A percentile compares a stretch with the other conserved stretches of the same genome.
Evolutionary conservation across 2,888 invertebrate species (phyloP).

Genomic region (Eupsilia transversa): DNA sequence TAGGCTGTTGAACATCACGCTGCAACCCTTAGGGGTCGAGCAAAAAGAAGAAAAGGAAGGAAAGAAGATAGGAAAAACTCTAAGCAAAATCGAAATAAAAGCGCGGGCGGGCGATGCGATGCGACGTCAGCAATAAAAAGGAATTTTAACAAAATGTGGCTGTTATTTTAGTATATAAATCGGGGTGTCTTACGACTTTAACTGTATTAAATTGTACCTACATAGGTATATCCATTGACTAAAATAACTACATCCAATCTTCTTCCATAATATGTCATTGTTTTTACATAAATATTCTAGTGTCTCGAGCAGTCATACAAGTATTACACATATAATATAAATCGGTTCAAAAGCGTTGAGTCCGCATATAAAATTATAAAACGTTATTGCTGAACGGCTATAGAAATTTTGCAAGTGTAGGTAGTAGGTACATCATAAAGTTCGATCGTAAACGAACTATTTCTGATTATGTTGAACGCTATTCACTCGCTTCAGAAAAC

Average conservation of each 20-base stretch:
- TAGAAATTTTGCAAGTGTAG: slow-evolving; percentile 81
- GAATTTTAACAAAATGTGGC: too few species aligned
- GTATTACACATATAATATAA: slow-evolving; percentile 22
- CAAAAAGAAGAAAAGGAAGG: too few species aligned
- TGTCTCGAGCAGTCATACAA: background rate
- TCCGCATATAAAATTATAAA: slow-evolving; percentile 66
- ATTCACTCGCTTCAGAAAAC: slow-evolving; percentile 67
- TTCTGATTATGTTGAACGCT: slow-evolving; percentile 79
- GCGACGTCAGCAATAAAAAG: too few species aligned
- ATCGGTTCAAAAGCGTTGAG: slow-evolving; percentile 56
- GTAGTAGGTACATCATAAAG: slow-evolving; percentile 82
- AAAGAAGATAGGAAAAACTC: too few species aligned
- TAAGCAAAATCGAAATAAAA: too few species aligned
- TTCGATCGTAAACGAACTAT: slow-evolving; percentile 83
- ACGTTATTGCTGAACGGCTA: slow-evolving; percentile 74
- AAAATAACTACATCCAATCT: background rate
- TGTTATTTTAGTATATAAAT: too few species aligned
- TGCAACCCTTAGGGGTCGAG: too few species aligned
- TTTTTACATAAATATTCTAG: background rate
- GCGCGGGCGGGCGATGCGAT: too few species aligned
- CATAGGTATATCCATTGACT: background rate
- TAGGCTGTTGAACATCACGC: too few species aligned
- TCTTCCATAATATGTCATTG: background rate
- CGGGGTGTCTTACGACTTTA: too few species aligned
- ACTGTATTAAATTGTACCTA: too few species aligned